Conservation (phyloP, 1,140 invertebrate species). For the Bactericera cockerelli region DNA sequence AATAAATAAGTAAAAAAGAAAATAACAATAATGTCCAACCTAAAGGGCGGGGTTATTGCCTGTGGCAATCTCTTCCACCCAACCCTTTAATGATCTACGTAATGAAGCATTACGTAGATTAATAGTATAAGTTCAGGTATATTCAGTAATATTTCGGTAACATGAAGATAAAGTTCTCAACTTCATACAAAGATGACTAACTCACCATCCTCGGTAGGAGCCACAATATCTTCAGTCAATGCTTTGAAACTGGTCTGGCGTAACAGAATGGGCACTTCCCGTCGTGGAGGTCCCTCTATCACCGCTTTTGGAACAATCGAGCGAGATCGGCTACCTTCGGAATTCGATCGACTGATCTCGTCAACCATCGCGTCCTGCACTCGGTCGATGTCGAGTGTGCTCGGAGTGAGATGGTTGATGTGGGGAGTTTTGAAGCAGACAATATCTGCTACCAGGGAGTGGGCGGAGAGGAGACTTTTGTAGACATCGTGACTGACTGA, state of each 20-base stretch:
- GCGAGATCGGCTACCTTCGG: too few relatives aligned
- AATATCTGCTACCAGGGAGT: background rate
- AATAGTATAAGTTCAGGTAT: too few relatives aligned
- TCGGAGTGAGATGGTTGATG: background rate
- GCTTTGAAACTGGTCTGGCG: slow-evolving; percentile 2
- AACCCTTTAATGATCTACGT: too few relatives aligned
- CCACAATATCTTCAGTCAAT: background rate
- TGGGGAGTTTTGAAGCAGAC: slow-evolving; percentile 5
- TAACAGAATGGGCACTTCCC: slow-evolving; percentile 2
- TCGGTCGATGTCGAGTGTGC: background rate
- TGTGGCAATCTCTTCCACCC: too few relatives aligned
- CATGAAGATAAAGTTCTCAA: too few relatives aligned
- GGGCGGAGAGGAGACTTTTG: background rate
- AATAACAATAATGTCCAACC: too few relatives aligned
- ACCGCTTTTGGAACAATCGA: background rate
- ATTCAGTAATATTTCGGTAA: too few relatives aligned
- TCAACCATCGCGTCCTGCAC: background rate
- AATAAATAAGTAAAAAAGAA: too few relatives aligned
- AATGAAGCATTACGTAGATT: too few relatives aligned
- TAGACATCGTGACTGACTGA: background rate
- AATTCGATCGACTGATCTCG: background rate
- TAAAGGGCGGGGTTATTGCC: too few relatives aligned
- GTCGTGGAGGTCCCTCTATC: background rate
- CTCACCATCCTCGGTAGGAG: background rate
- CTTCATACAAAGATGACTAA: too few relatives aligned